Conservation (phyloP, 1,140 invertebrate genomes). For the Hermatobates lingyangjiaoensis region DNA sequence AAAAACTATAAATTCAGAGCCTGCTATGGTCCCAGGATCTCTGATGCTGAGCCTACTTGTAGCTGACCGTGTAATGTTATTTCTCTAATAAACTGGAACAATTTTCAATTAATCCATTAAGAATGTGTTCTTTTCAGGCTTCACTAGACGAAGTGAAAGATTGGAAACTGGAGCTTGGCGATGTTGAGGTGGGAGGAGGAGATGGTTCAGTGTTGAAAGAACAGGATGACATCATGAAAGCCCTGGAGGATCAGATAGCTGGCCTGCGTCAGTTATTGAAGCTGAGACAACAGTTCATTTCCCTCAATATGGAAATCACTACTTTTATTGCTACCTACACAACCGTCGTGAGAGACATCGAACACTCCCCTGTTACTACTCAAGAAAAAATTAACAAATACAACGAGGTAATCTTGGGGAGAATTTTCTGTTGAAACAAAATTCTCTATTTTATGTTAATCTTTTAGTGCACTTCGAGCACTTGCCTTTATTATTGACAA, state of each 20-base stretch:
- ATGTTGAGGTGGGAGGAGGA: conserved; percentile 36
- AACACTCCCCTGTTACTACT: conserved; percentile 53
- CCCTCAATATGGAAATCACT: conserved; percentile 66
- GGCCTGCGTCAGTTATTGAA: conserved; percentile 54
- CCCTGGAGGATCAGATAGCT: conserved; percentile 65
- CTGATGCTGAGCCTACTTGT: no score
- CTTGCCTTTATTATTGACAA: no score
- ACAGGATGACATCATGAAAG: conserved; percentile 53
- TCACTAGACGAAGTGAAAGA: conserved; percentile 59
- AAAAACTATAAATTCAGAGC: no score
- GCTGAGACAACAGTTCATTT: conserved; percentile 68
- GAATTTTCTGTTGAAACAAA: no score
- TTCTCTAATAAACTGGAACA: no score
- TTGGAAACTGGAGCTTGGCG: conserved; percentile 57
- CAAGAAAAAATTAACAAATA: conserved; percentile 78
- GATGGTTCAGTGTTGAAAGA: conserved; percentile 60
- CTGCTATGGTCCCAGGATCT: no score
- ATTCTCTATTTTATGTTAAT: no score
- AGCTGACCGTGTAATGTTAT: no score
- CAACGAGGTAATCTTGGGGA: conserved; percentile 40
- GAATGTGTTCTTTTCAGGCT: conserved; percentile 25
- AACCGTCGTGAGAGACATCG: conserved; percentile 64
- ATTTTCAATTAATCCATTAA: no score
- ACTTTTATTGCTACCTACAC: conserved; percentile 73
- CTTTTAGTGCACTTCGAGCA: no score